Percentiles rank a stretch among this genome's conserved stretches.
phyloP scores from a whole-genome alignment of 2,888 invertebrate genomes.

The Cancer borealis region DNA sequence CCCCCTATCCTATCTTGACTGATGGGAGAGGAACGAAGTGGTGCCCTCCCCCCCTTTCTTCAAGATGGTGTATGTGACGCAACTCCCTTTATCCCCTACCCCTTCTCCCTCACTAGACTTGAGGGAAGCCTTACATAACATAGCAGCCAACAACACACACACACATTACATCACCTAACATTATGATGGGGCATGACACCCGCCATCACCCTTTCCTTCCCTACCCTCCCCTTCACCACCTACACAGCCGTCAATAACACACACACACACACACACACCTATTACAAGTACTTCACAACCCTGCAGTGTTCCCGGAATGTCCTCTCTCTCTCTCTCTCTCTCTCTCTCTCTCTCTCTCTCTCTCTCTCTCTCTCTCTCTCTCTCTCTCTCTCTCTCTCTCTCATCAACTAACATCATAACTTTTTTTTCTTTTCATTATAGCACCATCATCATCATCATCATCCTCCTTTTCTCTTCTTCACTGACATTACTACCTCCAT shows the following conservation, averaged over 20 bases:
- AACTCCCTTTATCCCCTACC: neutral
- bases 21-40: neutral
- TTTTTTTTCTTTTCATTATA: neutral
- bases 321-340: neutral
- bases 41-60: neutral
- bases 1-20: neutral
- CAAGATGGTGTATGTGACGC: neutral
- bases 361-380: neutral
- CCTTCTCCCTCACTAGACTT: no score
- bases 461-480: neutral
- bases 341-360: neutral
- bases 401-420: slow-evolving; percentile 4
- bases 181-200: neutral
- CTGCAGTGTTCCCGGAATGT: neutral
- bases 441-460: neutral
- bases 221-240: neutral
- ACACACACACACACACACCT: neutral
- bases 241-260: neutral
- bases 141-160: neutral
- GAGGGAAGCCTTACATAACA: slow-evolving; percentile 2
- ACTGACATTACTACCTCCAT: neutral
- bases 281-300: neutral
- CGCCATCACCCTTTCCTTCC: neutral
- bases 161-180: neutral
- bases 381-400: neutral